Base-by-base conservation (phyloP, 2,113 vertebrate species). In the Cebus imitator region DNA sequence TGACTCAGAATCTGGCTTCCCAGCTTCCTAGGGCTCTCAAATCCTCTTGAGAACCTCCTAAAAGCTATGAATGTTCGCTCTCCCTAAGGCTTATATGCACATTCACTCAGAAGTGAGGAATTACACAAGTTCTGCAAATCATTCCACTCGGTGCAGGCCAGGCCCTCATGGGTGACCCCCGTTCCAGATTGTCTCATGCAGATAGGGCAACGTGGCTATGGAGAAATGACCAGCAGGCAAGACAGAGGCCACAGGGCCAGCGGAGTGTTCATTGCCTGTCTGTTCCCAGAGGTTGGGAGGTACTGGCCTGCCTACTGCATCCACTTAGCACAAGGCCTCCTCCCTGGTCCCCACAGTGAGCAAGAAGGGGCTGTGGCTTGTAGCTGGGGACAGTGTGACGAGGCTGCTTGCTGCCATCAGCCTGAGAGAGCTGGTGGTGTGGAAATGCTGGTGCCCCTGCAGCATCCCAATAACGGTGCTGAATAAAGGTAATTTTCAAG, bases 401-500 rank as follows among this genome's bases (percentile, higher is more conserved):
- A 37, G 76, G 14, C 78, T 16, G 37, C 37, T 37, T 21, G n/a
- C 91, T 64, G 23, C 92, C 35, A 0, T 45, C 75, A 91, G 94
- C 86, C 78, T 43, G 72, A 68, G 70, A 58, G 57, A 96, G 61
- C 86, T n/a, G 30, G 73, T 57, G 52, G 52, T 40, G 70, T 88
- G 79, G 93, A 97, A 97, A 94, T 5, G 52, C 76, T 1, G 0
- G 61, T 1, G 1, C 57, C 81, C 93, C 96, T 96, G 97, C 75
- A 80, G 90, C 61, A 90, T 85, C 91, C 96, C 3, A 57, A 95
- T 97, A 97, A 96, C 58, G 0, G 76, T 35, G 86, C 79, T 97
- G 93, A 97, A 97, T 90, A 96, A 98, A 97, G 92, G 86, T 73
- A 81, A 97, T 97, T 96, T 97, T 98, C 75, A 35, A 97, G 93